Percentiles rank a stretch among this genome's conserved stretches.
These are phyloP conservation scores for Ceyx cyanopectus DNA, from an alignment of 2,113 vertebrate species.

Conservation along the genomic window DNA sequence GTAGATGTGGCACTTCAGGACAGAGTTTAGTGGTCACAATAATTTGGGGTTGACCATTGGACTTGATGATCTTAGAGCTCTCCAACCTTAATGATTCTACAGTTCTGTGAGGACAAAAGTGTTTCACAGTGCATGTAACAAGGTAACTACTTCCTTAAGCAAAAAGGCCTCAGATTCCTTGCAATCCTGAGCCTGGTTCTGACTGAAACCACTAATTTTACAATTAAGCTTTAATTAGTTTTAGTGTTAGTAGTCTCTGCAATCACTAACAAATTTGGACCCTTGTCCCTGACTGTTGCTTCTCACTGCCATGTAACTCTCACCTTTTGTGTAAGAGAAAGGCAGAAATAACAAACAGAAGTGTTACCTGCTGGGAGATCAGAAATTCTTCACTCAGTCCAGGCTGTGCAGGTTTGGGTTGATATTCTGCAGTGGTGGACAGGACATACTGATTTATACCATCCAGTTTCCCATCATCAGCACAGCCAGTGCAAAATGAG, in stretches of 20 bases:
- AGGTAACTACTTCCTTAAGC: not conserved
- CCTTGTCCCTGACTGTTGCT: not conserved
- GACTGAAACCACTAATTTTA: not conserved
- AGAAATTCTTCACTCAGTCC: not conserved
- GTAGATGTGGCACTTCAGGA: not conserved
- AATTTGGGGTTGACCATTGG: not conserved
- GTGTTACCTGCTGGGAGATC: rapidly evolving
- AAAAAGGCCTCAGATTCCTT: not conserved
- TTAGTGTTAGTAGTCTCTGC: not conserved
- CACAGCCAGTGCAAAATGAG: not conserved
- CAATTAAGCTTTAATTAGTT: not conserved
- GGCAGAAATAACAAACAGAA: not conserved
- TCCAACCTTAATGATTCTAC: not conserved
- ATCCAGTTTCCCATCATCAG: not conserved
- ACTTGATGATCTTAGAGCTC: not conserved
- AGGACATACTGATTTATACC: not conserved
- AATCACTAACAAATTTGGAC: not conserved
- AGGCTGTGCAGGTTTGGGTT: not conserved
- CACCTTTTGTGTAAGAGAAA: not conserved
- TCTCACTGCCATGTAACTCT: not conserved
- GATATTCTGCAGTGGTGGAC: not conserved
- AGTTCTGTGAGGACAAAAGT: not conserved
- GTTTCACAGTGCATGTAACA: not conserved
- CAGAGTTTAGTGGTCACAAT: not conserved
- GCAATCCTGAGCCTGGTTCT: not conserved